Evolutionary conservation across 1,140 invertebrate genomes (phyloP), one percentile per base, ranked within the genome.

Genomic region (Drosophila gunungcola): DNA sequence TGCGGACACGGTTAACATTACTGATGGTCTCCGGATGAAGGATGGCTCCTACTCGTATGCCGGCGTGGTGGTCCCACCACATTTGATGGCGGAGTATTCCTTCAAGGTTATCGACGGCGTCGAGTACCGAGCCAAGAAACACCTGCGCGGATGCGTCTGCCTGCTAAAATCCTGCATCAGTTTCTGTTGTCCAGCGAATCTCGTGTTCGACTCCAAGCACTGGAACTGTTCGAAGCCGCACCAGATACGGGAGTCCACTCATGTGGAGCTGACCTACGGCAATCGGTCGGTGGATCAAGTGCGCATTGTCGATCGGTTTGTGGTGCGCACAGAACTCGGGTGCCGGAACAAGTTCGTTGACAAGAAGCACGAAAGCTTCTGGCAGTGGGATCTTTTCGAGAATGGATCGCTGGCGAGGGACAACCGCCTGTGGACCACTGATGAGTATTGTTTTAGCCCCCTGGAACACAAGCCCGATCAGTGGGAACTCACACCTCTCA

Each of bases 91-190:
- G 11, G 85, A 86, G 52, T 91, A 91, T 39, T 64, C 67, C 29
- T 86, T 91, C 49, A 90, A 90, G 67, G 82, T 91, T 13, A 86
- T 91, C 51, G 90, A 91, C 11, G 90, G 90, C 10, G 86, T 91
- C 1, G 79, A 90, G 42, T 91, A 90, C 46, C 48, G 52, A 1
- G 73, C 90, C 3, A 41, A 70, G 2, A 68, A 63, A 25, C 91
- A 92, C 48, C 13, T 91, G 3, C 70, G 91, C 3, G 91, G 91
- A 29, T 92, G 91, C 39, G 76, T 86, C 25, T 92, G 91, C 34
- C 78, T 63, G 27, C 42, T 91, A 39, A 91, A 83, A 58, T 77
- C 91, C 11, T 92, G 91, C 72, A 75, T 92, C 4, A 92, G 74
- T 11, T 88, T 91, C 48, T 92, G 91, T 27, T 92, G 91, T 34